Percentiles rank a stretch among this genome's conserved stretches.
Conservation (phyloP, 2,113 vertebrate genomes). For the Marcusenius ussheri region DNA sequence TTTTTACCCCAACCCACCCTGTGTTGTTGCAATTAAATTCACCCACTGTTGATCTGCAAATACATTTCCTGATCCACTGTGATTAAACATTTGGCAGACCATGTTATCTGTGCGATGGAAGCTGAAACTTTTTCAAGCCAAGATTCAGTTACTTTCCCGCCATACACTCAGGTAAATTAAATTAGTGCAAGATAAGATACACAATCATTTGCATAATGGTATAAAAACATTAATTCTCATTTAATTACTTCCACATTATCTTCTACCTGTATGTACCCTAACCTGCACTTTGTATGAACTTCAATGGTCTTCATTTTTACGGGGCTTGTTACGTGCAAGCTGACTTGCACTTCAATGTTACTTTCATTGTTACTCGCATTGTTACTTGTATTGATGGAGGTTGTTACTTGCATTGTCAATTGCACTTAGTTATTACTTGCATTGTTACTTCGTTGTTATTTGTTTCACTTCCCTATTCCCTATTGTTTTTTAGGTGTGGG, state of each 20-base stretch:
- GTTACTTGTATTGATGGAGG: neutral
- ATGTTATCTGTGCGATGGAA: slow-evolving; percentile 18
- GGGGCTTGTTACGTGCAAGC: neutral
- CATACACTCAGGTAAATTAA: neutral
- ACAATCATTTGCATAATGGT: slow-evolving; percentile 12
- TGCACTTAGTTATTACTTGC: neutral
- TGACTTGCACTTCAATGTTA: neutral
- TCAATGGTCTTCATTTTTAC: neutral
- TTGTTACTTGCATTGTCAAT: neutral
- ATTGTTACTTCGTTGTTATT: neutral
- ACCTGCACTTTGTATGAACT: neutral
- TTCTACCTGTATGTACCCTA: neutral
- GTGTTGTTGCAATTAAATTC: slow-evolving; percentile 18
- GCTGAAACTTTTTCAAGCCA: neutral
- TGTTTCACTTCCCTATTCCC: neutral
- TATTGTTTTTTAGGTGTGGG: neutral
- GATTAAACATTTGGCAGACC: slow-evolving; percentile 44
- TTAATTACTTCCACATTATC: neutral
- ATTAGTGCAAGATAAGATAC: neutral
- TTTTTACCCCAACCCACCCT: neutral
- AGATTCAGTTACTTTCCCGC: neutral
- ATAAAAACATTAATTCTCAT: slow-evolving; percentile 16
- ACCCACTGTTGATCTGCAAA: slow-evolving; percentile 34
- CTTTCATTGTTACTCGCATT: neutral
- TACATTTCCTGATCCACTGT: slow-evolving; percentile 43